Conservation (phyloP, 2,113 vertebrate species). For the Upupa epops region DNA sequence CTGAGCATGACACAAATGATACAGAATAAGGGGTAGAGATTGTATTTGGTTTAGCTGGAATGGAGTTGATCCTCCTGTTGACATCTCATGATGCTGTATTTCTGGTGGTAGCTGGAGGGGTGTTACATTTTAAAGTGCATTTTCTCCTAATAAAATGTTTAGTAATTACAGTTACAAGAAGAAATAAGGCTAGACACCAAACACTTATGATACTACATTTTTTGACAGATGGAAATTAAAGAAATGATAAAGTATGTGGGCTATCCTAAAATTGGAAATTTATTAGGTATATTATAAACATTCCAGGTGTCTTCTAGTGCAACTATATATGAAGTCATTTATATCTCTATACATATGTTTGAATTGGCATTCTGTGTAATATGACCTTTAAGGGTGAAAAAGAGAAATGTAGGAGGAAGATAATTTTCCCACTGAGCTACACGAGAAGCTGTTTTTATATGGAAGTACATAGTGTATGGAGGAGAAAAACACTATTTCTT, state of each 20-base stretch:
- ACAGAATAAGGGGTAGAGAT: no score
- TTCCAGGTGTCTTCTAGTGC: conserved; percentile 1
- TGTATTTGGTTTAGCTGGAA: no score
- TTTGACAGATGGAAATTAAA: conserved; percentile 30
- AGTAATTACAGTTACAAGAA: conserved; percentile 1
- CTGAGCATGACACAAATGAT: no score
- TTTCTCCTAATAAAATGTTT: not conserved
- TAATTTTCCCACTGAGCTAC: not conserved
- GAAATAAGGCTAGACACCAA: not conserved
- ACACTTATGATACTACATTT: not conserved
- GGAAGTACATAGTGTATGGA: not conserved
- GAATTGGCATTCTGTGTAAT: not conserved
- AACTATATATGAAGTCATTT: not conserved
- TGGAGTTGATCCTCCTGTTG: no score
- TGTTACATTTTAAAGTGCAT: not conserved
- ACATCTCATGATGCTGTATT: no score
- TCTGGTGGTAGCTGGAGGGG: no score
- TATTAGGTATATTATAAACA: not conserved
- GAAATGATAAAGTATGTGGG: conserved; percentile 26
- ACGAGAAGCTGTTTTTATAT: not conserved
- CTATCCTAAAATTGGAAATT: conserved; percentile 26
- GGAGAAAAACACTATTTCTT: not conserved
- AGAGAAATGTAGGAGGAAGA: not conserved
- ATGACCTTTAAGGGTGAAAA: not conserved
- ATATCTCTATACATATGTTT: not conserved